Conservation (phyloP, 2,113 vertebrate species). For the Ptychochromis oligacanthus region DNA sequence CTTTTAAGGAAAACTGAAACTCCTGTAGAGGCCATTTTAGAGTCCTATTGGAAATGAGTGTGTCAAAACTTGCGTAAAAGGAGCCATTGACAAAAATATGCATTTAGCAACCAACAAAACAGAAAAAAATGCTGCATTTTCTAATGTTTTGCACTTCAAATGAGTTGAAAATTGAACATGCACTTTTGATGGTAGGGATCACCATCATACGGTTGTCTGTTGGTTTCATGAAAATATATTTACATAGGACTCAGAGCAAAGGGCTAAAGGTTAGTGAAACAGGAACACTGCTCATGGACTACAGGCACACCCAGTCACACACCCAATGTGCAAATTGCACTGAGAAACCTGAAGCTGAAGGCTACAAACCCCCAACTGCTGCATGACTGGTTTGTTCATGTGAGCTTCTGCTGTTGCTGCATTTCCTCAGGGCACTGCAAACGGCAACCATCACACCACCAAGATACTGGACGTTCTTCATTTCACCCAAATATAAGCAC, state of each 20-base stretch:
- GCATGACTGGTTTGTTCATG: conserved; percentile 13
- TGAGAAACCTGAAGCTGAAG: conserved; percentile 53
- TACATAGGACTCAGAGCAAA: conserved; percentile 11
- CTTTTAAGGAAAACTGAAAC: too few species aligned
- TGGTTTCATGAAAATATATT: conserved; percentile 21
- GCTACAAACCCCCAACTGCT: background rate
- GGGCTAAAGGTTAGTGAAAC: conserved; percentile 40
- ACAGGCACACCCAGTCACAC: conserved; percentile 15
- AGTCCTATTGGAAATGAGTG: background rate
- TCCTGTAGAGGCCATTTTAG: background rate
- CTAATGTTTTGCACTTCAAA: background rate
- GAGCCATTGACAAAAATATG: background rate
- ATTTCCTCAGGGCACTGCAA: background rate
- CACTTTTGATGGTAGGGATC: background rate
- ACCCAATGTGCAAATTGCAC: conserved; percentile 53
- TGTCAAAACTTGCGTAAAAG: background rate
- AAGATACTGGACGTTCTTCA: conserved; percentile 24
- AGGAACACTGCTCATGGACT: conserved; percentile 15
- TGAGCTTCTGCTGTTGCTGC: background rate
- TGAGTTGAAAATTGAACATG: background rate
- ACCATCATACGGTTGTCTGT: background rate
- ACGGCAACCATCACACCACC: background rate
- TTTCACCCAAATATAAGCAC: conserved; percentile 32
- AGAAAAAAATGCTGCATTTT: background rate
- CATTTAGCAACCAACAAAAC: background rate